A percentile compares a stretch with the other conserved stretches of the same genome.
phyloP scores from a whole-genome alignment of 53 echinoderm and acorn worm species.

The Actinopyga echinites region DNA sequence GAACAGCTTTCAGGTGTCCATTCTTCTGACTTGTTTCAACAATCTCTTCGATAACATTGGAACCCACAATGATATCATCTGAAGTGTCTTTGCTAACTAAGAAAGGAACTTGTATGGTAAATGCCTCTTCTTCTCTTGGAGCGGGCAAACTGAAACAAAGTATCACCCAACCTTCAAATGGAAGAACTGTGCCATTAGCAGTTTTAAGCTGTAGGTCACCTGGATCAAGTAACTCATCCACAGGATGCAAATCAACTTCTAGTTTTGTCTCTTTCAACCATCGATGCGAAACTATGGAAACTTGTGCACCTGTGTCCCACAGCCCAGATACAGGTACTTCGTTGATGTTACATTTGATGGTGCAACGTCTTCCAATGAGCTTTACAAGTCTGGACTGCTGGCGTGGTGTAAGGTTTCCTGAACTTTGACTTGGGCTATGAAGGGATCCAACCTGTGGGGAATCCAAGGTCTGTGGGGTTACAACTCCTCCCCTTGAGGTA shows the following conservation, averaged over 20 bases:
- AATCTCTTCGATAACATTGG: conserved; percentile 32
- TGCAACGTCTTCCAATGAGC: conserved; percentile 21
- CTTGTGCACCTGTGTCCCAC: conserved; percentile 50
- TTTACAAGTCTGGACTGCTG: conserved; percentile 2
- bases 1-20: too few relatives aligned
- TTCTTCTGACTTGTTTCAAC: not conserved
- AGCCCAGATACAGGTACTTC: not conserved
- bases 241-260: not conserved
- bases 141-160: not conserved
- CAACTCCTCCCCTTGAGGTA: not conserved
- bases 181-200: conserved; percentile 45
- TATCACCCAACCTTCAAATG: conserved; percentile 32
- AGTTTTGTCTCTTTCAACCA: not conserved
- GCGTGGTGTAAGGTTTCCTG: not conserved
- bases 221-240: conserved; percentile 12
- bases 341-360: conserved; percentile 11
- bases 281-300: not conserved
- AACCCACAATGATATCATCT: conserved; percentile 27
- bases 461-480: not conserved
- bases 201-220: conserved; percentile 17
- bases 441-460: not conserved
- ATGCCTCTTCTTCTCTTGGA: not conserved
- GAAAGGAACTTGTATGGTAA: not conserved
- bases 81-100: conserved; percentile 5
- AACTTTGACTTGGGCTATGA: not conserved